A percentile compares a stretch with the other conserved stretches of the same genome.
These are phyloP conservation scores for Connochaetes taurinus DNA, from an alignment of 2,113 vertebrate genomes.

Conservation along the genomic window DNA sequence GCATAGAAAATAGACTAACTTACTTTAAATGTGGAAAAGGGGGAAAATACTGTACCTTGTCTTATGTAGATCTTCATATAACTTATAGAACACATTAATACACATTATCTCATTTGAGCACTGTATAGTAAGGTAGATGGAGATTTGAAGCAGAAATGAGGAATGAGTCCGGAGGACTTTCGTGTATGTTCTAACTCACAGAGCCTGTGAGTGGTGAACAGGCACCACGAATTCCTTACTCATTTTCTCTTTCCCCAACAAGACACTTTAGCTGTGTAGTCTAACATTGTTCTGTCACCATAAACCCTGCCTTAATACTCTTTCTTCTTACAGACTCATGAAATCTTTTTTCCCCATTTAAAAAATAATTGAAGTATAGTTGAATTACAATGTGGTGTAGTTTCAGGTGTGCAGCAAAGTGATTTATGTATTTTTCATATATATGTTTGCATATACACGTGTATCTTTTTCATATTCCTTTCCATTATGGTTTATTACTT, in stretches of 20 bases:
- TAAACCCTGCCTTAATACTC: not conserved
- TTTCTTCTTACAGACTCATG: not conserved
- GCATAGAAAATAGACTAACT: not conserved
- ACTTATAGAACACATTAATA: not conserved
- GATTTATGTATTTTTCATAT: not conserved
- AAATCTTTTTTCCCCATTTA: not conserved
- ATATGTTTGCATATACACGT: not conserved
- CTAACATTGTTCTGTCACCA: not conserved
- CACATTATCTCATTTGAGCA: not conserved
- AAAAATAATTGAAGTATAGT: not conserved
- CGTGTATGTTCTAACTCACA: not conserved
- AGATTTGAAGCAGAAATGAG: not conserved
- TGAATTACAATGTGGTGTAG: not conserved
- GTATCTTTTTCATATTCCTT: not conserved
- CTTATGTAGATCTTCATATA: not conserved
- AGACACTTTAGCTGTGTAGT: not conserved
- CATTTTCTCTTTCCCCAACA: not conserved
- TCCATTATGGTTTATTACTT: not conserved
- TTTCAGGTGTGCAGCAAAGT: not conserved
- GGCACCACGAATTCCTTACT: not conserved
- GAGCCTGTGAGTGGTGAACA: not conserved
- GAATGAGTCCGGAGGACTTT: not conserved
- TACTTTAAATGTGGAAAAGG: not conserved
- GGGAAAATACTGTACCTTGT: not conserved
- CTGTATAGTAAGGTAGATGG: not conserved